phyloP scores from a whole-genome alignment of 2,797 vertebrate species.

The Buphagus erythrorhynchus region DNA sequence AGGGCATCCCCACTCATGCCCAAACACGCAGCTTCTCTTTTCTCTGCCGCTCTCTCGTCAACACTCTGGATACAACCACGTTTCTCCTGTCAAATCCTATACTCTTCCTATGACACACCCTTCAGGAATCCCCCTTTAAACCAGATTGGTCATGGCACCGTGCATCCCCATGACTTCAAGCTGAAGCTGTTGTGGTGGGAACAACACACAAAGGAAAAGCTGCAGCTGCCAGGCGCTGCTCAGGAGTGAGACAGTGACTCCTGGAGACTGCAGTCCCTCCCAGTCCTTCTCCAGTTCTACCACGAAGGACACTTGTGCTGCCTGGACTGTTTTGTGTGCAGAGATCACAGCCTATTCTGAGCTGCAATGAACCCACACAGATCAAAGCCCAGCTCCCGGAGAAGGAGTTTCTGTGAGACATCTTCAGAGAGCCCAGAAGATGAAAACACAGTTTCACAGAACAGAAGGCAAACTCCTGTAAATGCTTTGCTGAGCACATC shows the following conservation, averaged over 20 bases:
- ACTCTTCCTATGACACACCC: neutral
- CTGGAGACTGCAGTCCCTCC: neutral
- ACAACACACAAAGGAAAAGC: neutral
- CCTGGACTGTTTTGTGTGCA: neutral
- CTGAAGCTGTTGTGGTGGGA: neutral
- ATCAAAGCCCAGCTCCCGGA: neutral
- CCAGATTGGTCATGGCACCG: neutral
- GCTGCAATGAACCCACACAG: neutral
- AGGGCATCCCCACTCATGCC: neutral
- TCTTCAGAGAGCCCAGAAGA: neutral
- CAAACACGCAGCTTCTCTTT: neutral
- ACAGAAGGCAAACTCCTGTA: neutral
- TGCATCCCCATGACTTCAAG: neutral
- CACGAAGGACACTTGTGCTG: neutral
- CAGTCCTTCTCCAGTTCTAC: neutral
- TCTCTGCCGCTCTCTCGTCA: neutral
- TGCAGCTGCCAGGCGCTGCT: neutral
- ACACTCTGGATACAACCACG: neutral
- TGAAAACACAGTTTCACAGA: neutral
- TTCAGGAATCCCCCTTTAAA: conserved; percentile 6
- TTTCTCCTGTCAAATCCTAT: neutral
- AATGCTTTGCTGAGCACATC: neutral
- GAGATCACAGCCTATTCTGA: neutral
- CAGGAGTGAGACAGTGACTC: neutral
- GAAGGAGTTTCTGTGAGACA: neutral